A percentile compares a stretch with the other conserved stretches of the same genome.
phyloP scores from a whole-genome alignment of 2,797 vertebrate species.

The Parauchenoglanis punctatus region DNA sequence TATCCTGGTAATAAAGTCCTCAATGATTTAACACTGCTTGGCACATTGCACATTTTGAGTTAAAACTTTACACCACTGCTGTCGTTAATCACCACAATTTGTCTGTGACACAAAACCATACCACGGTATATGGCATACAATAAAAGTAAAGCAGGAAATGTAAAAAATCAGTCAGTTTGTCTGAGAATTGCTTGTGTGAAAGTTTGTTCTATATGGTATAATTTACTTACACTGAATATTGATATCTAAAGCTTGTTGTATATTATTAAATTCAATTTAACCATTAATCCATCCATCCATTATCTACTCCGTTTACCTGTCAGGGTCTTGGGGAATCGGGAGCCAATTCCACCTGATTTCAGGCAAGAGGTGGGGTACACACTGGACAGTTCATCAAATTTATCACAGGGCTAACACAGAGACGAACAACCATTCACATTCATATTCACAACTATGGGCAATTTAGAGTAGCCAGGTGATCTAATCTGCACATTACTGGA shows the following conservation, averaged over 20 bases:
- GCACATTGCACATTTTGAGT: not conserved
- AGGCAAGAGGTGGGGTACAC: too few relatives aligned
- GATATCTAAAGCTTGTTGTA: not conserved
- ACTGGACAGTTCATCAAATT: too few relatives aligned
- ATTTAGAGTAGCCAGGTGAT: too few relatives aligned
- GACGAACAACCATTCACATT: too few relatives aligned
- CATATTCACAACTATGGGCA: too few relatives aligned
- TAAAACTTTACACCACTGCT: not conserved
- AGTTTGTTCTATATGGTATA: not conserved
- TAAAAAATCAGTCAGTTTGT: not conserved
- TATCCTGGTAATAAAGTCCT: not conserved
- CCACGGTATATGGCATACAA: not conserved
- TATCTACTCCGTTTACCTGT: too few relatives aligned
- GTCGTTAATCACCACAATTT: not conserved
- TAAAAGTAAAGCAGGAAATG: slow-evolving; percentile 7
- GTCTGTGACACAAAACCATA: not conserved
- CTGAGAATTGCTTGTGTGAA: not conserved
- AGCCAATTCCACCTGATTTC: too few relatives aligned
- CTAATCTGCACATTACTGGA: too few relatives aligned
- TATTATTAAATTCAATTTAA: not conserved
- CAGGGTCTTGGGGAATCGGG: too few relatives aligned
- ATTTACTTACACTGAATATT: not conserved
- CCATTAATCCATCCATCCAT: too few relatives aligned
- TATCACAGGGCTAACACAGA: too few relatives aligned
- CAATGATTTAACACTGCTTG: not conserved